Base-by-base conservation (phyloP, 2,888 invertebrate species). In the Apotomis turbidana region DNA sequence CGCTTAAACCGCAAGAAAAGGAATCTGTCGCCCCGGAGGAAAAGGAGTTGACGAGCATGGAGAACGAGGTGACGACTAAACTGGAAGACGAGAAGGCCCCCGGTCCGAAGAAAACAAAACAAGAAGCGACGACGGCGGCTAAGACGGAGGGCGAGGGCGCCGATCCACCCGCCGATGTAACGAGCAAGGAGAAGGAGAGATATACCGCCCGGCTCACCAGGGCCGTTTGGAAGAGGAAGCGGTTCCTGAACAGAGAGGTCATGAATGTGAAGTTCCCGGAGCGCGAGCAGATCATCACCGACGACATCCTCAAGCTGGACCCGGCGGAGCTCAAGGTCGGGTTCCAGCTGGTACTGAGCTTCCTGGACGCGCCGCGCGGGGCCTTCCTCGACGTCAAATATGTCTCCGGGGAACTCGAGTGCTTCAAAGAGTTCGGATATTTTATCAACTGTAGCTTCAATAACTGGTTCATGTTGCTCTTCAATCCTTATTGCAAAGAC, bases 191-290 rank as follows among this genome's bases (percentile, higher is more conserved):
- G 62, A 85, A 79, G 46, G 87, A 88, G 61, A 83, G 78, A 60
- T 90, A 86, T 70, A 69, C 71, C 13, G 83, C 82, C 0, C 62
- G 51, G 0, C 51, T 87, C 57, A 81, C 79, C 0, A 85, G 81
- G 64, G 76, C 87, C 1, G 76, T 90, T 15, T 91, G 91, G 90
- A 86, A 82, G 68, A 77, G 90, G 49, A 87, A 86, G 68, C 78
- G 76, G 70, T 85, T 83, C 73, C 63, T 74, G 0, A 80, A 76
- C 46, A 81, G 80, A 76, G 74, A 62, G 46, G 27, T 61, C 1
- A 59, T 76, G 55, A 55, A 79, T 0, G 10, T 85, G 5, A 73
- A 74, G 5, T 82, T 88, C 54, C 63, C 79, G 0, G 81, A 86
- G 66, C 85, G 78, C 38, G 88, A 91, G 72, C 76, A 71, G 3